Conservation (phyloP, 2,797 vertebrate genomes). For the Epinephelus awoara region DNA sequence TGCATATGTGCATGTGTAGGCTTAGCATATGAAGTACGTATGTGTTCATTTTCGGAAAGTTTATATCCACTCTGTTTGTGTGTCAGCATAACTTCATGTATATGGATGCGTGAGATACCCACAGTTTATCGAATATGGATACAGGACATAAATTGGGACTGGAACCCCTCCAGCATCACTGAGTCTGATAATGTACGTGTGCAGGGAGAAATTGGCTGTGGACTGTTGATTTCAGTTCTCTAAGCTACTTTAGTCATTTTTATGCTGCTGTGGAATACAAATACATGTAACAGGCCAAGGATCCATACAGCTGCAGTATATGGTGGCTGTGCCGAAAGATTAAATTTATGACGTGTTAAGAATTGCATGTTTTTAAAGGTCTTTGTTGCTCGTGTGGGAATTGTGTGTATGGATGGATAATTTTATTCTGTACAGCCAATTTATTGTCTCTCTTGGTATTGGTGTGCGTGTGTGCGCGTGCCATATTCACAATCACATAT, state of each 20-base stretch:
- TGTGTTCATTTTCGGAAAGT: background rate
- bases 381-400: background rate
- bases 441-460: background rate
- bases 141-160: constrained; percentile 11
- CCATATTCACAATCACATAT: constrained; percentile 11
- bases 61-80: background rate
- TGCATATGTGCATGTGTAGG: background rate
- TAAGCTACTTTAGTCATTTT: constrained; percentile 20
- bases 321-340: constrained; percentile 7
- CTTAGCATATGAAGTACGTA: background rate
- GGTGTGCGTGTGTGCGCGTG: background rate
- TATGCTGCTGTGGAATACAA: constrained; percentile 35
- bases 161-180: constrained; percentile 12
- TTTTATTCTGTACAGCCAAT: constrained; percentile 24
- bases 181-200: constrained; percentile 17
- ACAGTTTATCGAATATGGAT: background rate
- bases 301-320: background rate
- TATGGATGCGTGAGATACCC: constrained; percentile 2
- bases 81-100: background rate
- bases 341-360: constrained; percentile 8
- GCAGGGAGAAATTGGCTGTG: constrained; percentile 18
- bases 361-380: constrained; percentile 17
- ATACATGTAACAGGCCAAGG: background rate
- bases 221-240: constrained; percentile 18
- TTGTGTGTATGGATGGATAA: constrained; percentile 4